Conservation (phyloP, 2,797 vertebrate species). For the Anomalospiza imberbis region DNA sequence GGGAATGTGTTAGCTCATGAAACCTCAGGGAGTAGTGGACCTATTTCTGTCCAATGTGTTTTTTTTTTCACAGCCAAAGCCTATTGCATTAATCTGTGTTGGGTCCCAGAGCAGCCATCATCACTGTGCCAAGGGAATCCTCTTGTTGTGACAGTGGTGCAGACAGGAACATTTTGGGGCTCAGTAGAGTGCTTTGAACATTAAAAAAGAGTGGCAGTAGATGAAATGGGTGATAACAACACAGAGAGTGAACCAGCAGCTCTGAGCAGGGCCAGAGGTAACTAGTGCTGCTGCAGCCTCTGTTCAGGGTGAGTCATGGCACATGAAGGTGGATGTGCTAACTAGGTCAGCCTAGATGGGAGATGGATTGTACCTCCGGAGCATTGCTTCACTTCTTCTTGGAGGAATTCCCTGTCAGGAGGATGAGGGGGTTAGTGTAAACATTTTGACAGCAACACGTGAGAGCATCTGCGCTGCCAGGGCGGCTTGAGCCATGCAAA, state of each 20-base stretch:
- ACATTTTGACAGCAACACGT: neutral
- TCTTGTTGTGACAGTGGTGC: neutral
- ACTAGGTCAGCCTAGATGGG: neutral
- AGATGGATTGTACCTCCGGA: neutral
- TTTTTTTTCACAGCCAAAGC: neutral
- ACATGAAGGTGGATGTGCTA: neutral
- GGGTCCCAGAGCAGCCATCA: neutral
- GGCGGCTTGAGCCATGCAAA: accelerated
- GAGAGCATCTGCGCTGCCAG: neutral
- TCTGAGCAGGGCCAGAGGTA: neutral
- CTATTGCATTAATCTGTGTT: neutral
- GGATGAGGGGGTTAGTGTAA: neutral
- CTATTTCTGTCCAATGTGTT: neutral
- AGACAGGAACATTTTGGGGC: neutral
- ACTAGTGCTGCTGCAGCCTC: neutral
- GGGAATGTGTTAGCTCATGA: neutral
- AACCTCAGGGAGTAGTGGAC: neutral
- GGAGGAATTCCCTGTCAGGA: neutral
- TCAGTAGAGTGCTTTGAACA: neutral
- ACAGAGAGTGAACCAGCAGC: neutral
- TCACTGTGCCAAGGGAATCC: neutral
- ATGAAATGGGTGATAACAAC: neutral
- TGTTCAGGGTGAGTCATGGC: neutral
- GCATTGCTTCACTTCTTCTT: neutral
- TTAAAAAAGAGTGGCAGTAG: neutral